These are phyloP conservation scores for Lordiphosa andalusiaca DNA, from an alignment of 2,888 invertebrate species.

Conservation along the genomic window DNA sequence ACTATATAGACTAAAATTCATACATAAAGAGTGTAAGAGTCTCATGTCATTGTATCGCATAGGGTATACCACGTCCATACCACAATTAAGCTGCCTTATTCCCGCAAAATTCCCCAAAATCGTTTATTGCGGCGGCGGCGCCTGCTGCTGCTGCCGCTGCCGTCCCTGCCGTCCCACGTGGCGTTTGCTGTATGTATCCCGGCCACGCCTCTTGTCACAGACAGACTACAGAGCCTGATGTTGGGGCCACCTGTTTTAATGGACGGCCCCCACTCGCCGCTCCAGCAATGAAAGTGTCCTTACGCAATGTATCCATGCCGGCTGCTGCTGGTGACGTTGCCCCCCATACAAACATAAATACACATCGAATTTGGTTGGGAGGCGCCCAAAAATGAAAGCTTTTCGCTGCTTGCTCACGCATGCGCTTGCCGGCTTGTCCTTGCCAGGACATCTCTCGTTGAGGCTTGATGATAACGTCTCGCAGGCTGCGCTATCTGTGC, in stretches of 20 bases:
- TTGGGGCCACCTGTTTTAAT: conserved; percentile 43
- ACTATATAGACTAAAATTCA: too few relatives aligned
- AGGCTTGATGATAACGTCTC: conserved; percentile 29
- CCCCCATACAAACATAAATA: conserved; percentile 2
- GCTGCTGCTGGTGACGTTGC: conserved; percentile 34
- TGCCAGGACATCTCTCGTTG: conserved; percentile 47
- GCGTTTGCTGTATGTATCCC: conserved; percentile 14
- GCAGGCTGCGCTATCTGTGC: conserved; percentile 31
- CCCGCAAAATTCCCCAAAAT: not conserved
- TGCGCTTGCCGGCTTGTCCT: conserved; percentile 51
- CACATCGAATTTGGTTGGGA: not conserved
- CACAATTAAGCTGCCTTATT: too few relatives aligned
- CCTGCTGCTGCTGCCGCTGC: conserved; percentile 12
- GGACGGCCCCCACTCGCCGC: conserved; percentile 4
- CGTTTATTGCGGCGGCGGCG: conserved; percentile 7
- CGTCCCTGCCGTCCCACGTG: conserved; percentile 24
- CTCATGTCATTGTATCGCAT: too few relatives aligned
- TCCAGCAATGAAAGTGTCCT: conserved; percentile 13
- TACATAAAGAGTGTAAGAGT: too few relatives aligned
- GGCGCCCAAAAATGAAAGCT: conserved; percentile 6
- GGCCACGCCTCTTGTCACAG: conserved; percentile 28
- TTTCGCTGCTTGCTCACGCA: conserved; percentile 24
- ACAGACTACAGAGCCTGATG: conserved; percentile 1
- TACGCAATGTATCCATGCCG: conserved; percentile 37
- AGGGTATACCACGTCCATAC: too few relatives aligned